A percentile compares a stretch with the other conserved stretches of the same genome.
Conservation (phyloP, 2,888 invertebrate genomes). For the Polydrusus pterygomalis region DNA sequence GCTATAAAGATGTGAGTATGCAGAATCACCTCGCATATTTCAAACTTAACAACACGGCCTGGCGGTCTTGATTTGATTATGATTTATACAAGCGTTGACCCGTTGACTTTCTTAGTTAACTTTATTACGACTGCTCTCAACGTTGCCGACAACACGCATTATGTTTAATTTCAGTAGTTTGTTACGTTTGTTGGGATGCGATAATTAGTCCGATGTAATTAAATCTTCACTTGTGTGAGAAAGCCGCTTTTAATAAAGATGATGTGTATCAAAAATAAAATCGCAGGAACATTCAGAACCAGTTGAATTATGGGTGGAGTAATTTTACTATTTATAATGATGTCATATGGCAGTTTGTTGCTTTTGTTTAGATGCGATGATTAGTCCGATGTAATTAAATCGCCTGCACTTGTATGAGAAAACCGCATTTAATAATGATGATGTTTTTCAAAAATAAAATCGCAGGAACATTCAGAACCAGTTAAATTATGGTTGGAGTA, state of each 20-base stretch:
- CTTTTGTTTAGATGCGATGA: slow-evolving; percentile 37
- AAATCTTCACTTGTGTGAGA: too few species aligned
- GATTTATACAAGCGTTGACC: slow-evolving; percentile 41
- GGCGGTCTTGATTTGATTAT: slow-evolving; percentile 25
- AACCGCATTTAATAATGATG: too few species aligned
- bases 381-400: slow-evolving; percentile 46
- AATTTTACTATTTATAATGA: too few species aligned
- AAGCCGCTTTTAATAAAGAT: too few species aligned
- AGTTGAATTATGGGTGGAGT: too few species aligned
- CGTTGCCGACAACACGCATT: slow-evolving; percentile 38
- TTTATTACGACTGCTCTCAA: slow-evolving; percentile 25
- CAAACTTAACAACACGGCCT: slow-evolving; percentile 9
- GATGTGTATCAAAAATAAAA: too few species aligned
- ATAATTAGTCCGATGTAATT: slow-evolving; percentile 47
- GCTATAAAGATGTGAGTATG: background rate
- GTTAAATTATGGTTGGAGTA: too few species aligned
- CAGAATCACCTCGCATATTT: slow-evolving; percentile 9
- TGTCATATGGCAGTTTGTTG: too few species aligned
- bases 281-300: too few species aligned
- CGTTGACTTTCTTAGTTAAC: slow-evolving; percentile 30
- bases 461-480: too few species aligned
- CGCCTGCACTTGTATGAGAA: too few species aligned
- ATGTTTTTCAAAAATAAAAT: too few species aligned
- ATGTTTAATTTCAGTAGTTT: slow-evolving; percentile 41
- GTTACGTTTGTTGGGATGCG: slow-evolving; percentile 35